phyloP scores from a whole-genome alignment of 2,888 invertebrate species.

The Abscondita cerata region DNA sequence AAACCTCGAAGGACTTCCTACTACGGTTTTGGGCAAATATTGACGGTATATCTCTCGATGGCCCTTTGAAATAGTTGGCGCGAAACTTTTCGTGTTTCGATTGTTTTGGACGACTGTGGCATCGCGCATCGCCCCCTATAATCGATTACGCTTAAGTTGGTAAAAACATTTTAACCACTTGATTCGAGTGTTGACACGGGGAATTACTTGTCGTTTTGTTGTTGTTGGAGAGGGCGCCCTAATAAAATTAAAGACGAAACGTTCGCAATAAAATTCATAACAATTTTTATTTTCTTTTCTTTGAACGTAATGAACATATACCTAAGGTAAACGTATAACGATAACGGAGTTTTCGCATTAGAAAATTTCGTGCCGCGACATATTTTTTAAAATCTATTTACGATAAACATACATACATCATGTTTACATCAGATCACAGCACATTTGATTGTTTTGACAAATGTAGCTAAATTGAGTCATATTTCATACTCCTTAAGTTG shows the following conservation, averaged over 20 bases:
- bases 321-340: too few species aligned
- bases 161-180: conserved; percentile 33
- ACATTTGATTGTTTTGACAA: too few species aligned
- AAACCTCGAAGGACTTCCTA: conserved; percentile 28
- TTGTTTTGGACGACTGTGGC: not conserved
- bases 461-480: too few species aligned
- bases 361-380: too few species aligned
- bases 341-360: too few species aligned
- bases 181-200: conserved; percentile 30
- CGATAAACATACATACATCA: too few species aligned
- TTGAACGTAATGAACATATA: too few species aligned
- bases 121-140: conserved; percentile 14
- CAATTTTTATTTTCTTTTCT: too few species aligned
- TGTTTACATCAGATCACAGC: too few species aligned
- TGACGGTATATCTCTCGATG: conserved; percentile 22
- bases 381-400: too few species aligned
- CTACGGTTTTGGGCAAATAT: conserved; percentile 27
- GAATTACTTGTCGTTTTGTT: conserved; percentile 30
- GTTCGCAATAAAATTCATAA: conserved; percentile 23
- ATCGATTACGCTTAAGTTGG: conserved; percentile 35
- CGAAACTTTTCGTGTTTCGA: not conserved
- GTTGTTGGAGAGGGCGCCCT: conserved; percentile 1
- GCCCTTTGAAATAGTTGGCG: conserved; percentile 7
- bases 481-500: too few species aligned
- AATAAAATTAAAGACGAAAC: not conserved